Evolutionary conservation across 2,888 invertebrate genomes (phyloP).

Genomic region (Ecliptopera silaceata): DNA sequence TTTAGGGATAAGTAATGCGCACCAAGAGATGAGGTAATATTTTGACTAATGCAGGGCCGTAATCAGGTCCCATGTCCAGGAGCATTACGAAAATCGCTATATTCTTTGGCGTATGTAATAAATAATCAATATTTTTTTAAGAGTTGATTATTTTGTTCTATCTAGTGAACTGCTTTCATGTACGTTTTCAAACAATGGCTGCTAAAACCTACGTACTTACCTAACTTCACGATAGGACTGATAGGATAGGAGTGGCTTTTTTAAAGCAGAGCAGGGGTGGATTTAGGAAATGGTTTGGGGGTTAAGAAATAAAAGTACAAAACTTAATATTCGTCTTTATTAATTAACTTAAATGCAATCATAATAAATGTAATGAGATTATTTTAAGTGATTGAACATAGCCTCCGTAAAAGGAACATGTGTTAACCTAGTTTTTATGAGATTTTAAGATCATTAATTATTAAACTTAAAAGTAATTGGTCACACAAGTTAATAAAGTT

Average conservation of each 20-base stretch:
- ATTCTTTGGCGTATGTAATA: no score
- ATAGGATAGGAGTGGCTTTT: no score
- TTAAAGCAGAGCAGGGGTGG: not conserved
- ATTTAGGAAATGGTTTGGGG: not conserved
- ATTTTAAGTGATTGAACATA: slow-evolving; percentile 9
- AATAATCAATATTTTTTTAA: no score
- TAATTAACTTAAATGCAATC: slow-evolving; percentile 22
- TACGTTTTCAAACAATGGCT: no score
- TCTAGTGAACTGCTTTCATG: no score
- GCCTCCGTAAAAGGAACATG: slow-evolving; percentile 17
- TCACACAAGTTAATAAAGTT: slow-evolving; percentile 34
- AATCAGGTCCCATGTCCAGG: not conserved
- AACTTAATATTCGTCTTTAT: slow-evolving; percentile 5
- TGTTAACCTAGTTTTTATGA: slow-evolving; percentile 11
- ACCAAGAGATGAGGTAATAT: no score
- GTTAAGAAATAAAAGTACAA: not conserved
- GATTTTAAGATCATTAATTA: slow-evolving; percentile 11
- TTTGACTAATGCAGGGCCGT: not conserved
- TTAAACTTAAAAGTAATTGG: slow-evolving; percentile 41
- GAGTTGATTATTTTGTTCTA: no score
- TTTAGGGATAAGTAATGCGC: no score
- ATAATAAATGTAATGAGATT: slow-evolving; percentile 8
- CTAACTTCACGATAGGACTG: no score
- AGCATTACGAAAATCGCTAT: no score
- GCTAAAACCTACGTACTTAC: no score